Evolutionary conservation across 2,797 vertebrate species (phyloP), one percentile per base, ranked within the genome.

Genomic region (Haliaeetus albicilla): DNA sequence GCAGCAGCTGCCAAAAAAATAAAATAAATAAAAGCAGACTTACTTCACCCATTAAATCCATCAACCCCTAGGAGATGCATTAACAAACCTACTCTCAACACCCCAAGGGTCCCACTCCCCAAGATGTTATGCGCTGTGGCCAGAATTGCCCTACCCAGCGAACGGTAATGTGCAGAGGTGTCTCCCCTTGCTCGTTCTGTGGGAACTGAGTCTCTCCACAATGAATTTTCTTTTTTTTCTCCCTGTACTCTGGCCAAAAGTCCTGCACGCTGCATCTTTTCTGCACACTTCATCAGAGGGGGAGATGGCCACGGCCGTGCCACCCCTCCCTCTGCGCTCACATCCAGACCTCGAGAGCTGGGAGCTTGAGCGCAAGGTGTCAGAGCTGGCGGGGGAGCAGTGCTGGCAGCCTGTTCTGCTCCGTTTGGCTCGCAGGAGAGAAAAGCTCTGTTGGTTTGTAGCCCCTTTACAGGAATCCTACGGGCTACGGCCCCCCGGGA

Each of bases 21-120:
- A 84, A 94, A 96, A 94, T 75, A 95, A 96, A 94, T 93, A 97
- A 93, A 92, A 88, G 83, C 73, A 73, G 87, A 56, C 59, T 95
- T 95, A 71, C 82, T 97, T 95, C 89, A 95, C 78, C 84, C 84
- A 91, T 86, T 96, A 95, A 96, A 97, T 95, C 87, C 87, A 91
- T 95, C 94, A 94, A 4, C 68, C 87, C 86, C 28, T 48, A 56
- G 53, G 86, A 96, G 78, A 92, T 86, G 60, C 78, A 88, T 86
- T 91, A 91, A 74, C 78, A 95, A 87, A 49, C 49, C 53, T 54
- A 4, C 46, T 81, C 81, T 79, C 65, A 70, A 33, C 84, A 83
- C 75, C 90, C 88, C 90, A 89, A 75, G 92, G 84, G 86, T 92
- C 92, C 86, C 88, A 89, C 86, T 96, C 88, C 94, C 90, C 60